A percentile compares a stretch with the other conserved stretches of the same genome.
Conservation (phyloP, 2,888 invertebrate genomes). For the Venusia cambrica region DNA sequence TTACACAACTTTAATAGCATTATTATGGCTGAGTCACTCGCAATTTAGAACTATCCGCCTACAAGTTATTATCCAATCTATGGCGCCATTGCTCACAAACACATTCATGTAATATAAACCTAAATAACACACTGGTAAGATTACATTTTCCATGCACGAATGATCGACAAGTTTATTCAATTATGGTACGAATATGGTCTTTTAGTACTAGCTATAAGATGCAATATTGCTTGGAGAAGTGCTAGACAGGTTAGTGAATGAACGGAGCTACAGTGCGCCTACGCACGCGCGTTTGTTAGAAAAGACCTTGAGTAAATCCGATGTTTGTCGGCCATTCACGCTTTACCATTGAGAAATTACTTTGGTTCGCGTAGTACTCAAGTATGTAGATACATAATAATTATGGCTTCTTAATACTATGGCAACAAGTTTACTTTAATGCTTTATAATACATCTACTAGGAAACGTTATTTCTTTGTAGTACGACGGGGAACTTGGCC, state of each 20-base stretch:
- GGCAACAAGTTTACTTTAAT: no score
- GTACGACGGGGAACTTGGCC: no score
- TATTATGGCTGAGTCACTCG: constrained; percentile 39
- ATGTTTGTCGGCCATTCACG: constrained; percentile 28
- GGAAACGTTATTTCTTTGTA: no score
- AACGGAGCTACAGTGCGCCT: constrained; percentile 48
- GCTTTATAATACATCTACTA: no score
- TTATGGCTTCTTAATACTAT: no score
- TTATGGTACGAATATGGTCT: no score
- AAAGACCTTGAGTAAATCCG: constrained; percentile 41
- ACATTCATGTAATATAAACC: not conserved
- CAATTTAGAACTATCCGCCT: constrained; percentile 44
- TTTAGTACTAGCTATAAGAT: not conserved
- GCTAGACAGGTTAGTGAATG: constrained; percentile 27
- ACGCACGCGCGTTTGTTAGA: constrained; percentile 36
- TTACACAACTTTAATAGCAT: constrained; percentile 28
- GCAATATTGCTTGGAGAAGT: constrained; percentile 1
- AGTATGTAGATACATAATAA: no score
- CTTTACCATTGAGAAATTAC: constrained; percentile 1
- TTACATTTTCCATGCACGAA: not conserved
- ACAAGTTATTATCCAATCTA: constrained; percentile 46
- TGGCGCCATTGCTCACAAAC: constrained; percentile 24
- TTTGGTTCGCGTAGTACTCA: no score
- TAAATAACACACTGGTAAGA: not conserved
- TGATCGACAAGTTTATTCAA: constrained; percentile 11